Evolutionary conservation across 1,140 invertebrate species (phyloP), one percentile per base, ranked within the genome.

Genomic region (Battus philenor): DNA sequence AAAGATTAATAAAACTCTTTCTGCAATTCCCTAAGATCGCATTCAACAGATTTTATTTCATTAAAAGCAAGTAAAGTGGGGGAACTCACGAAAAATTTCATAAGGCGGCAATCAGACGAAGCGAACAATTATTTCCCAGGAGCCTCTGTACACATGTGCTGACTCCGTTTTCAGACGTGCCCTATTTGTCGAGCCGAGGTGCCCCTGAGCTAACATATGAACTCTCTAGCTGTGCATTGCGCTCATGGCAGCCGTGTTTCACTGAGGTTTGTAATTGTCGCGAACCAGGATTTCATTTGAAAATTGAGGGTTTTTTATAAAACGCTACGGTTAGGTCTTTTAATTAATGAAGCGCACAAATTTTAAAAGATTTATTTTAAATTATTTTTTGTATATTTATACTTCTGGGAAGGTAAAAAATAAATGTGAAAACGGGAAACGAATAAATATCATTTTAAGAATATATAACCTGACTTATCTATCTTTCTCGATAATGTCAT

Each of bases 71-170:
- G 34, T 45, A 50, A 54, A 30, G 11, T 10, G 34, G 20, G 44
- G 30, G 33, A 34, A 49, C 34, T 36, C 39, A 59, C 47, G 59
- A 69, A 78, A 74, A 75, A 73, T 69, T 67, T 68, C 62, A 65
- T 69, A 70, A 61, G 60, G 57, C 59, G 60, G 61, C 73, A 75
- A 75, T 80, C 71, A 73, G 59, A 52, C 43, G 47, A 22, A 50
- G 50, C 58, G 54, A 65, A 64, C 68, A 72, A 74, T 74, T 75
- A 77, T 80, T 77, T 77, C 76, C 73, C 73, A 47, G 44, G 73
- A 73, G 72, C 48, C 50, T 51, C 34, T 18, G 61, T 73, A 80
- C 66, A 70, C 68, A 77, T 80, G 68, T 64, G 67, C 61, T 53
- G 56, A 54, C 54, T 73, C 63, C 44, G 62, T 60, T 61, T 59